phyloP scores from a whole-genome alignment of 2,888 invertebrate genomes.

The Melinaea marsaeus region DNA sequence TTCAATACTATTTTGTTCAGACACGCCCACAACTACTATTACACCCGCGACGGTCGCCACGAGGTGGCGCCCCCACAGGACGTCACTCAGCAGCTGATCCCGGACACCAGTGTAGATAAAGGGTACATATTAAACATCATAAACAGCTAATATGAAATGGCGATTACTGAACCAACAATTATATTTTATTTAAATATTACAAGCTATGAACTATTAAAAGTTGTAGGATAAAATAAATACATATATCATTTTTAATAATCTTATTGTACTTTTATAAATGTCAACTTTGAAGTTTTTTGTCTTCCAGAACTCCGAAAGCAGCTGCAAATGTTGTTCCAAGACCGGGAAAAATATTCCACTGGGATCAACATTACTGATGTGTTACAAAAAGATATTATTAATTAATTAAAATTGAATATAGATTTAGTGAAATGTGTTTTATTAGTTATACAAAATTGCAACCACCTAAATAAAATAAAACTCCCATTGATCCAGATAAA shows the following conservation, averaged over 20 bases:
- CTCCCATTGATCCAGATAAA: not conserved
- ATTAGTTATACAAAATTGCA: not conserved
- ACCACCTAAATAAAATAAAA: too few species aligned
- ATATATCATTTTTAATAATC: too few species aligned
- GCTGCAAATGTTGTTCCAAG: slow-evolving; percentile 64
- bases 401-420: slow-evolving; percentile 5
- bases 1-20: slow-evolving; percentile 42
- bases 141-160: too few species aligned
- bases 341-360: slow-evolving; percentile 76
- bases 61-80: slow-evolving; percentile 84
- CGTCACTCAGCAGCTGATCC: slow-evolving; percentile 61
- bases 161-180: too few species aligned
- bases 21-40: slow-evolving; percentile 90
- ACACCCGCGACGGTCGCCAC: slow-evolving; percentile 87
- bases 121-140: slow-evolving; percentile 43
- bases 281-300: slow-evolving; percentile 8
- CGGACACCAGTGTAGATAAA: slow-evolving; percentile 60
- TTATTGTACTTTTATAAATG: not conserved
- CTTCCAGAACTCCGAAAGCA: slow-evolving; percentile 53
- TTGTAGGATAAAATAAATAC: too few species aligned
- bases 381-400: not conserved
- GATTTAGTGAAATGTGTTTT: not conserved
- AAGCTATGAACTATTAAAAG: too few species aligned
- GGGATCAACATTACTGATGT: slow-evolving; percentile 74
- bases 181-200: too few species aligned